Percentiles rank a stretch among this genome's conserved stretches.
These are phyloP conservation scores for Micoletzkya japonica DNA, from an alignment of 2,888 invertebrate species.

Conservation along the genomic window DNA sequence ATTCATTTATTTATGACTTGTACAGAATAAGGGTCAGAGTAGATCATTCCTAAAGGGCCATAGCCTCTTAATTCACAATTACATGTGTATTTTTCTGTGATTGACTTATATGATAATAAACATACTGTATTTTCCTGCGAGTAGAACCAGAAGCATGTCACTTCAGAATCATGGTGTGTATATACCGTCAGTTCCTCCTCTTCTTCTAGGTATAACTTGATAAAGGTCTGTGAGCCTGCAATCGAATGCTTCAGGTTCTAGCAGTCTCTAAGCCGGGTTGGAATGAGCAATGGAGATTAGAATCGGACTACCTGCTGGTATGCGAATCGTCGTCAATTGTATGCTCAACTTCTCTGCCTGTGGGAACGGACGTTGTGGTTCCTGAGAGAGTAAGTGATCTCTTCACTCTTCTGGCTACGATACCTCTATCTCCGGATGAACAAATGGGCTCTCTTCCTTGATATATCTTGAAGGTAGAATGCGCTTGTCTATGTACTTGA, in stretches of 20 bases:
- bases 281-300: background rate
- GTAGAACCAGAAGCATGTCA: constrained; percentile 46
- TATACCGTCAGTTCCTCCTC: constrained; percentile 49
- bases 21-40: no score
- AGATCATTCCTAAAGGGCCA: no score
- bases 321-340: constrained; percentile 33
- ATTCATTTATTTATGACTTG: background rate
- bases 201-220: constrained; percentile 45
- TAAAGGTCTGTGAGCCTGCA: constrained; percentile 41
- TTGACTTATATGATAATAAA: no score
- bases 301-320: constrained; percentile 36
- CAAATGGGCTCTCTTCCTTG: background rate
- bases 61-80: no score
- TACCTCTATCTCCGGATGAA: constrained; percentile 6
- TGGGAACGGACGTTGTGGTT: constrained; percentile 41
- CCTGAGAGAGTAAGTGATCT: constrained; percentile 12
- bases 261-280: background rate
- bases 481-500: background rate
- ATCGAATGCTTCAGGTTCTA: background rate
- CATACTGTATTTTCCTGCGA: constrained; percentile 19
- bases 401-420: background rate
- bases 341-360: constrained; percentile 31
- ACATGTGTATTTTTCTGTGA: no score
- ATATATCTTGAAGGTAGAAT: constrained; percentile 7
- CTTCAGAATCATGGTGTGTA: constrained; percentile 44